Conservation (phyloP, 1,140 invertebrate species). For the Teleogryllus occipitalis region DNA sequence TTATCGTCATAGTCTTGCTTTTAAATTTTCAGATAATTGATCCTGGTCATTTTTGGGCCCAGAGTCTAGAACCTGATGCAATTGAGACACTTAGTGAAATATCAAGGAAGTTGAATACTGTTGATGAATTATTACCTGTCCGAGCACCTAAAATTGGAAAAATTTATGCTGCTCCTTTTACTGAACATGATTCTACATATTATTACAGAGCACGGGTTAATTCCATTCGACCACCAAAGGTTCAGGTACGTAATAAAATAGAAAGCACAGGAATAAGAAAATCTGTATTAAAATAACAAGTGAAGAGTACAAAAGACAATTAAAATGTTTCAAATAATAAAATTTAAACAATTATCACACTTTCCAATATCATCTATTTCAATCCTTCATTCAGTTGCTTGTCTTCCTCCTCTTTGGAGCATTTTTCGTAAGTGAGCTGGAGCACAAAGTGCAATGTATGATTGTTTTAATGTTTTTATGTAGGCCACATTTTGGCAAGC, state of each 20-base stretch:
- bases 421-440: too few relatives aligned
- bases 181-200: constrained; percentile 11
- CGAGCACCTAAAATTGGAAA: constrained; percentile 15
- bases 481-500: too few relatives aligned
- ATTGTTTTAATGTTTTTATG: too few relatives aligned
- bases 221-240: constrained; percentile 22
- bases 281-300: background rate
- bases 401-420: too few relatives aligned
- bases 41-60: constrained; percentile 53
- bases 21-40: constrained; percentile 38
- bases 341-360: too few relatives aligned
- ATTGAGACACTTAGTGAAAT: background rate
- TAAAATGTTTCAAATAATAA: too few relatives aligned
- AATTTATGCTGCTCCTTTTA: constrained; percentile 24
- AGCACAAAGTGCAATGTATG: too few relatives aligned
- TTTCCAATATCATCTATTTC: too few relatives aligned
- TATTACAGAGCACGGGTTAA: constrained; percentile 33
- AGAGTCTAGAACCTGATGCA: constrained; percentile 28
- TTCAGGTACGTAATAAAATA: background rate
- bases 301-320: too few relatives aligned
- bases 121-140: background rate
- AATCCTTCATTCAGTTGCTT: too few relatives aligned
- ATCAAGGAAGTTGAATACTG: background rate
- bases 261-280: background rate
- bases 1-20: too few relatives aligned